phyloP scores from a whole-genome alignment of 2,113 vertebrate genomes.

The Xiphias gladius region DNA sequence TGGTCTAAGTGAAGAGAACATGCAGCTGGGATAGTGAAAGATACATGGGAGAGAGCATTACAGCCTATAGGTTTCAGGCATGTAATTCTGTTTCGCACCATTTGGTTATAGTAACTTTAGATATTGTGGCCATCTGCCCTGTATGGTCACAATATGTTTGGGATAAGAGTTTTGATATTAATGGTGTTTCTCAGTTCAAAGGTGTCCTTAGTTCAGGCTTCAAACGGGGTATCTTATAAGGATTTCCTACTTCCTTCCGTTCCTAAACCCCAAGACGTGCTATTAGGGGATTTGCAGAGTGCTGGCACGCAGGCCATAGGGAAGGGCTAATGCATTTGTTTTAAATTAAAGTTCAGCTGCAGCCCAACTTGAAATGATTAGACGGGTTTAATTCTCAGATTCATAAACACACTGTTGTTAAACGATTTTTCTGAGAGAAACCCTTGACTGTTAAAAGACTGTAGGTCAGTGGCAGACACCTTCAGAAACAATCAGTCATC shows the following conservation, averaged over 20 bases:
- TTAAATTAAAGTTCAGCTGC: background rate
- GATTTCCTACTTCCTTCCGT: slow-evolving; percentile 11
- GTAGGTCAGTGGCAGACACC: background rate
- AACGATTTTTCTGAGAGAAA: slow-evolving; percentile 4
- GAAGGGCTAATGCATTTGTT: slow-evolving; percentile 18
- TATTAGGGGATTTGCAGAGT: background rate
- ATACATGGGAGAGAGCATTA: background rate
- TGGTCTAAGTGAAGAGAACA: background rate
- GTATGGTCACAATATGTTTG: slow-evolving; percentile 1
- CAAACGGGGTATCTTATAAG: background rate
- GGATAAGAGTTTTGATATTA: background rate
- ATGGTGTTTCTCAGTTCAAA: background rate
- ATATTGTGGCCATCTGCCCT: slow-evolving; percentile 14
- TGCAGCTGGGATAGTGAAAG: slow-evolving; percentile 10
- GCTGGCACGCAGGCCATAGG: background rate
- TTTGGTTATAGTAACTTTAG: slow-evolving; percentile 10
- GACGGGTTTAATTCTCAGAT: background rate
- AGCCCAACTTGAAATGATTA: background rate
- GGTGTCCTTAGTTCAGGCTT: background rate
- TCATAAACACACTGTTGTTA: background rate
- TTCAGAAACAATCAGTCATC: slow-evolving; percentile 30
- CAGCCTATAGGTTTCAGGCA: slow-evolving; percentile 17
- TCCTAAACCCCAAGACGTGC: background rate
- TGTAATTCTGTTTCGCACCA: slow-evolving; percentile 12
- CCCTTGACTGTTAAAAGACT: background rate